Evolutionary conservation across 30 jellyfish, hydroid and myxozoan species (phyloP), one percentile per base, ranked within the genome.

Genomic region (Euphysa ruthae): DNA sequence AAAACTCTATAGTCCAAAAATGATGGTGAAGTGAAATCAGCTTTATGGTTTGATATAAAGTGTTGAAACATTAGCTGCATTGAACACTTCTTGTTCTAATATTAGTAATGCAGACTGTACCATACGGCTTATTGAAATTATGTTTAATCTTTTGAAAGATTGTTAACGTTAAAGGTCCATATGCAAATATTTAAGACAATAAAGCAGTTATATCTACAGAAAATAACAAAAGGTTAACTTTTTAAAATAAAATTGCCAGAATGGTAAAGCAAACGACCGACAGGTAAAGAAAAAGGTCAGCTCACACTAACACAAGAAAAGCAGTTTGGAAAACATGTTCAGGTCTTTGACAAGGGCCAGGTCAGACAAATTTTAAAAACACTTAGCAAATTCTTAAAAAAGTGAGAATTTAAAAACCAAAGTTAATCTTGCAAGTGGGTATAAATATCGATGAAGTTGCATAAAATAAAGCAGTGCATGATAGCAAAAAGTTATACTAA

Each of bases 331-430:
- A 56, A 56, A 31, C n/a, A n/a, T n/a, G n/a, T n/a, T n/a, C n/a
- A n/a, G n/a, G n/a, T n/a, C 51, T 56, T 23, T 6, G 51, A 56
- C 70, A 23, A 29, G 70, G 51, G 51, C 25, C 51, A 3, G 65
- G 30, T 52, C 27, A 24, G 43, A 52, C 65, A 7, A n/a, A 56
- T 56, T 56, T 2, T 56, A 29, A 18, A 23, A 25, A 29, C 51
- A 29, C 51, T 25, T 3, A 56, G 70, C 70, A 56, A 56, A 29
- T 56, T 23, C 57, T 56, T 2, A 12, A 56, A 29, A 29, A 56
- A 56, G 70, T 3, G 13, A 3, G 51, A 23, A 56, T 56, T 16
- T 29, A 3, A n/a, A 56, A 29, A 4, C 20, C 52, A 4, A 56
- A 56, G 13, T 29, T 56, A 29, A 23, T 25, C 25, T 29, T 2